Evolutionary conservation across 2,113 vertebrate genomes (phyloP).

Genomic region (Montifringilla adamsi): DNA sequence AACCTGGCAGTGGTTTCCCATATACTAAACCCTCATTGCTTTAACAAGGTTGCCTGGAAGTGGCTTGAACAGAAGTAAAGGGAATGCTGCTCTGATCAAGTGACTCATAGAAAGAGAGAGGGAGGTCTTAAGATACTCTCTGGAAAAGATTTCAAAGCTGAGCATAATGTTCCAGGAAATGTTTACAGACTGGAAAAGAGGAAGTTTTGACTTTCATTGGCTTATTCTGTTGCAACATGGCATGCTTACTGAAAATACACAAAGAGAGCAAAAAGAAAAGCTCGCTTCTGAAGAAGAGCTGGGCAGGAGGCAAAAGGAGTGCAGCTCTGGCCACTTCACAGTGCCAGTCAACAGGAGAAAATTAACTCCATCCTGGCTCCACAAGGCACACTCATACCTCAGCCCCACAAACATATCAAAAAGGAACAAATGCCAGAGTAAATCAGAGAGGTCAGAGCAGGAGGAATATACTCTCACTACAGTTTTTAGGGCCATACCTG

Average conservation of each 20-base stretch:
- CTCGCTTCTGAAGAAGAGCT: slow-evolving; percentile 10
- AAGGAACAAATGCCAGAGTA: neutral
- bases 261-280: slow-evolving; percentile 16
- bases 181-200: slow-evolving; percentile 58
- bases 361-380: neutral
- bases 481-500: neutral
- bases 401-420: neutral
- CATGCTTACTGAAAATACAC: slow-evolving; percentile 33
- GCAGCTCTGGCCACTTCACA: neutral
- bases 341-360: neutral
- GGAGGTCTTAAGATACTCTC: slow-evolving; percentile 43
- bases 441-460: neutral
- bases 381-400: neutral
- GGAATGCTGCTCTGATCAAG: slow-evolving; percentile 34
- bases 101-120: slow-evolving; percentile 52
- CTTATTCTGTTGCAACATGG: slow-evolving; percentile 31
- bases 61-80: slow-evolving; percentile 22
- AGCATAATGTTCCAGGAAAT: slow-evolving; percentile 63
- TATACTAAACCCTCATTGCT: slow-evolving; percentile 21
- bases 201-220: slow-evolving; percentile 65
- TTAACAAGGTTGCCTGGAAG: slow-evolving; percentile 50
- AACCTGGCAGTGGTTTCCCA: slow-evolving; percentile 24
- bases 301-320: neutral
- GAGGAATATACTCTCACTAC: neutral
- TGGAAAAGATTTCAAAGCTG: slow-evolving; percentile 64